A percentile compares a stretch with the other conserved stretches of the same genome.
phyloP scores from a whole-genome alignment of 92 coral and sea anemone genomes.

The Isaurus tuberculatus region DNA sequence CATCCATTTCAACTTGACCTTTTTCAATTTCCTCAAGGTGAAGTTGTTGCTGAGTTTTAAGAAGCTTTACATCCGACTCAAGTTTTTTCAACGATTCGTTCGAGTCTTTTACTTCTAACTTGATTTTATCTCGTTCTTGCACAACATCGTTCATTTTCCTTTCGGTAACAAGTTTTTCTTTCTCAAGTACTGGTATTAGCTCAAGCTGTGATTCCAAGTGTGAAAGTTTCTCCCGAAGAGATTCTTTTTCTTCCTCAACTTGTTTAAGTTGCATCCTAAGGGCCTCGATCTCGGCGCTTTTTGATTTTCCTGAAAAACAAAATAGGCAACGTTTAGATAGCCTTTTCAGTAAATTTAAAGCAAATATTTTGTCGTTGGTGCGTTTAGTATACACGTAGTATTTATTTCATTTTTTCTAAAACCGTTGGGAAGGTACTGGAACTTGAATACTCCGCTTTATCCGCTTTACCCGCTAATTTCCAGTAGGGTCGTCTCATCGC shows the following conservation, averaged over 20 bases:
- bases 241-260: constrained; percentile 64
- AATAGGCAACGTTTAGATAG: neutral
- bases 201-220: constrained; percentile 67
- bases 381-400: neutral
- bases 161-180: constrained; percentile 81
- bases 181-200: constrained; percentile 78
- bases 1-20: constrained; percentile 51
- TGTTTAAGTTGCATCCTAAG: constrained; percentile 68
- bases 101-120: constrained; percentile 57
- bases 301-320: constrained; percentile 47
- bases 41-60: constrained; percentile 56
- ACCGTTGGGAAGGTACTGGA: no score
- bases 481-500: no score
- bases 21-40: constrained; percentile 69
- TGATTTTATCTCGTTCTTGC: constrained; percentile 68
- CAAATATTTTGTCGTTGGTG: neutral
- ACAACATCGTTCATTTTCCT: constrained; percentile 75
- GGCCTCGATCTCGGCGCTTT: constrained; percentile 62
- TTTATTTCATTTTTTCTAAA: no score
- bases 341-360: neutral
- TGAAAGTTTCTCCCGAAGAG: constrained; percentile 59
- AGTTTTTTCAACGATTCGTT: constrained; percentile 47
- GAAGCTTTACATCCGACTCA: constrained; percentile 55
- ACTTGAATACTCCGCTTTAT: no score
- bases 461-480: no score